These are phyloP conservation scores for Hiodon tergisus DNA, from an alignment of 2,113 vertebrate species.

Conservation along the genomic window DNA sequence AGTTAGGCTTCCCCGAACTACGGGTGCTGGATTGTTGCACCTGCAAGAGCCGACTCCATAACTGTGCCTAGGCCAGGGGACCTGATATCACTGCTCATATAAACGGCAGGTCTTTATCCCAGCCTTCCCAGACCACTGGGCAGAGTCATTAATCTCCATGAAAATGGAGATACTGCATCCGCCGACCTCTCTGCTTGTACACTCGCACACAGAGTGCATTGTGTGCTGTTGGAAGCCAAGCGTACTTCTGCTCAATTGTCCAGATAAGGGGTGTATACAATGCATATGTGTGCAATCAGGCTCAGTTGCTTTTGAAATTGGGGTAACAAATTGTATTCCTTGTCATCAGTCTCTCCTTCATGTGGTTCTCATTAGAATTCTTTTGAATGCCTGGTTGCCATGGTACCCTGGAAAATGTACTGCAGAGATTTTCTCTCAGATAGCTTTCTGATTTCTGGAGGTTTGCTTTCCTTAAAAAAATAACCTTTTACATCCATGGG, in stretches of 20 bases:
- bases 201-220: slow-evolving; percentile 24
- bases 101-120: slow-evolving; percentile 22
- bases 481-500: slow-evolving; percentile 27
- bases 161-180: slow-evolving; percentile 19
- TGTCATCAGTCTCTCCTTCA: slow-evolving; percentile 57
- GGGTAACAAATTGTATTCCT: slow-evolving; percentile 59
- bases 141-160: slow-evolving; percentile 37
- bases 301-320: slow-evolving; percentile 48
- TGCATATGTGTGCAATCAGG: slow-evolving; percentile 47
- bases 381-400: slow-evolving; percentile 67
- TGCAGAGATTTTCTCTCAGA: slow-evolving; percentile 49
- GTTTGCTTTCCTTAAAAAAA: slow-evolving; percentile 39
- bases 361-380: slow-evolving; percentile 66
- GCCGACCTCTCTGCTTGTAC: slow-evolving; percentile 11
- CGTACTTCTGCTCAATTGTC: slow-evolving; percentile 25
- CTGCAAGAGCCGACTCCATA: too few species aligned
- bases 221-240: slow-evolving; percentile 20
- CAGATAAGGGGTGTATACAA: slow-evolving; percentile 30
- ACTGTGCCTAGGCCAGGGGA: too few species aligned
- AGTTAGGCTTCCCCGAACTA: too few species aligned
- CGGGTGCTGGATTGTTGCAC: too few species aligned
- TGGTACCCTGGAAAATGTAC: slow-evolving; percentile 65
- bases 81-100: slow-evolving; percentile 26
- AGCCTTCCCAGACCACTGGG: slow-evolving; percentile 14
- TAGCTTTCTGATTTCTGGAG: slow-evolving; percentile 42